phyloP scores from a whole-genome alignment of 1,140 invertebrate species.

The Dinothrombium tinctorium region DNA sequence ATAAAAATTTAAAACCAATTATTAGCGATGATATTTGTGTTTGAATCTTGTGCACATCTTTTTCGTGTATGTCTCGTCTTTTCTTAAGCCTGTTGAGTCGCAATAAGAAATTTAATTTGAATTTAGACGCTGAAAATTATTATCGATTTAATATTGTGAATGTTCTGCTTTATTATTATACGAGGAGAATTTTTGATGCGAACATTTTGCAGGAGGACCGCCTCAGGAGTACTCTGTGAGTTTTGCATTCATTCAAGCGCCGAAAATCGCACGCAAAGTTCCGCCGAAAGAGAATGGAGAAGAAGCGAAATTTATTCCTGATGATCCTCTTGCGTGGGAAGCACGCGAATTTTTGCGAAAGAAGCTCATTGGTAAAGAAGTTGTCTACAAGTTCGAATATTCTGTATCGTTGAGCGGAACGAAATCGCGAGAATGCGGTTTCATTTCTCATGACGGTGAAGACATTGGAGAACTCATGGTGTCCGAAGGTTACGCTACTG shows the following conservation, averaged over 20 bases:
- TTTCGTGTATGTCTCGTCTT: too few relatives aligned
- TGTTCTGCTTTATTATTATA: constrained; percentile 61
- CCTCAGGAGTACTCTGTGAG: constrained; percentile 30
- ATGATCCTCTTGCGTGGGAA: constrained; percentile 73
- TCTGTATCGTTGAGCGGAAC: constrained; percentile 51
- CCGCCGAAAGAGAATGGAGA: constrained; percentile 33
- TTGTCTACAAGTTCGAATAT: constrained; percentile 73
- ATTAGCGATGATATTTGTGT: too few relatives aligned
- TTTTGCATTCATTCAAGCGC: constrained; percentile 73
- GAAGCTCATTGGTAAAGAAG: constrained; percentile 82
- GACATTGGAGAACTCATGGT: constrained; percentile 66
- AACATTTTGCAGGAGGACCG: constrained; percentile 45
- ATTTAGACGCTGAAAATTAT: too few relatives aligned
- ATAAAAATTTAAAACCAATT: too few relatives aligned
- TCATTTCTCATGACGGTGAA: not conserved
- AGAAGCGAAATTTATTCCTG: too few relatives aligned
- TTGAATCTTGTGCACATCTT: too few relatives aligned
- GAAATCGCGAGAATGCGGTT: constrained; percentile 8
- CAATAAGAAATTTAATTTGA: too few relatives aligned
- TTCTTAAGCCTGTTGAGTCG: too few relatives aligned
- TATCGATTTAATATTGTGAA: too few relatives aligned
- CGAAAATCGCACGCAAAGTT: constrained; percentile 53
- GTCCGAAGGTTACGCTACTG: constrained; percentile 58
- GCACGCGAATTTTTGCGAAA: constrained; percentile 87
- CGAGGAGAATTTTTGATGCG: too few relatives aligned